Conservation (phyloP, 64 coral and sea anemone genomes). For the Porites australiensis region DNA sequence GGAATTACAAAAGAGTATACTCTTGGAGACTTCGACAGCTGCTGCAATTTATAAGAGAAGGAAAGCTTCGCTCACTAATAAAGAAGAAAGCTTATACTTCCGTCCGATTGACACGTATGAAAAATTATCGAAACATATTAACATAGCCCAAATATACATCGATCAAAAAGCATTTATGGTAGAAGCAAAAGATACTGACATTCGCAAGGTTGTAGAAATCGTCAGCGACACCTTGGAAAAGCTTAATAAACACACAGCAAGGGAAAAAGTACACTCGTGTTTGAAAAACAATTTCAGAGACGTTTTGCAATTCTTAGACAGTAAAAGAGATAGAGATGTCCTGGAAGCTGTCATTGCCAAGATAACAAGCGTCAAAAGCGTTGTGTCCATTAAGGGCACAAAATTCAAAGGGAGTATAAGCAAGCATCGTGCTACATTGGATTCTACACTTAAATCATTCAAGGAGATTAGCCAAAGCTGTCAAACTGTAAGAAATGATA, state of each 20-base stretch:
- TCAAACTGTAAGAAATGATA: conserved; percentile 12
- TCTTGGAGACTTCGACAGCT: conserved; percentile 1
- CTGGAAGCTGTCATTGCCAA: conserved; percentile 3
- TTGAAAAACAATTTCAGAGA: conserved; percentile 3
- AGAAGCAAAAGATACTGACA: conserved; percentile 3
- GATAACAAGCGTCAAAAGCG: conserved; percentile 12
- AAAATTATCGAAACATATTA: background rate
- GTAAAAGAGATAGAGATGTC: conserved; percentile 2
- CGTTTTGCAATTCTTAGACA: background rate
- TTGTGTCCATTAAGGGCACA: background rate
- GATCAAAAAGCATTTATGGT: conserved; percentile 1
- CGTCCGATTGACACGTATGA: conserved; percentile 2
- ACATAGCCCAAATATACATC: conserved; percentile 15
- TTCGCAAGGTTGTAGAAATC: background rate
- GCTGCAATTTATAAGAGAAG: background rate
- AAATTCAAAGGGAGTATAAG: conserved; percentile 11
- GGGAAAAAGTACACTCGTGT: background rate
- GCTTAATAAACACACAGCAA: background rate
- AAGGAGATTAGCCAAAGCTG: conserved; percentile 10
- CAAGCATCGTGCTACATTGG: background rate
- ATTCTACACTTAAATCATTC: background rate
- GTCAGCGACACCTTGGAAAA: conserved; percentile 10
- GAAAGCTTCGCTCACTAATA: background rate
- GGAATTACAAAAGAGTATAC: conserved; percentile 1
- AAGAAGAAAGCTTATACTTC: background rate